These are phyloP conservation scores for Campylomormyrus numenius DNA, from an alignment of 2,113 vertebrate species.

Conservation along the genomic window DNA sequence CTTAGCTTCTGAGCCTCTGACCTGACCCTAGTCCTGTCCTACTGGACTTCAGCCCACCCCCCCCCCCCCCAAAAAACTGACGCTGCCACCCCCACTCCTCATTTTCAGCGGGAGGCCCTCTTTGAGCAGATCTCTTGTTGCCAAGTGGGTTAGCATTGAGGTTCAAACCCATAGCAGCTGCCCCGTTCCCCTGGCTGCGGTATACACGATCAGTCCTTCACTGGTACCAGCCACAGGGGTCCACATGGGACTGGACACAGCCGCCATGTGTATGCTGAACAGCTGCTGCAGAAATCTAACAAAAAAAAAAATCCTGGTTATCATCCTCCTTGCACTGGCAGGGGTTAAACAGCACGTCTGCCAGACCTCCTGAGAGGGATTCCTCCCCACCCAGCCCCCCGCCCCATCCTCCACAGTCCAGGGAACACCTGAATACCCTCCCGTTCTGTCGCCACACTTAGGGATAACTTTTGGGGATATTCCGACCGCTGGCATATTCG, in stretches of 20 bases:
- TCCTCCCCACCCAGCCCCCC: background rate
- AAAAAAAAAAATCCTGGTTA: conserved; percentile 3
- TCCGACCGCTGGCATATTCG: conserved; percentile 59
- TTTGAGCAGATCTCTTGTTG: background rate
- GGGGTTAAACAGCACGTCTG: background rate
- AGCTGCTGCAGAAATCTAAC: conserved; percentile 25
- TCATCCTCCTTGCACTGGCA: conserved; percentile 14
- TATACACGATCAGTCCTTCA: conserved; percentile 62
- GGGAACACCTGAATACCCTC: conserved; percentile 13
- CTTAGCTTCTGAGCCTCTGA: background rate
- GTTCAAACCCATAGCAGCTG: conserved; percentile 52
- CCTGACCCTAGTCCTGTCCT: conserved; percentile 56
- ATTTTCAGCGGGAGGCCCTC: conserved; percentile 57
- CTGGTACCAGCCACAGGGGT: conserved; percentile 48
- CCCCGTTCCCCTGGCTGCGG: conserved; percentile 58
- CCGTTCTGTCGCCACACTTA: background rate
- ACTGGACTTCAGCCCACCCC: conserved; percentile 61
- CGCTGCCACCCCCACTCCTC: conserved; percentile 40
- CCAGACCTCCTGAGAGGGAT: background rate
- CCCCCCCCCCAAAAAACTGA: background rate
- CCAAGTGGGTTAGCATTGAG: background rate
- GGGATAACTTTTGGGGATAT: conserved; percentile 7
- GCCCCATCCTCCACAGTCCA: background rate
- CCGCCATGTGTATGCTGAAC: conserved; percentile 32
- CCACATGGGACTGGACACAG: conserved; percentile 15